phyloP scores from a whole-genome alignment of 2,888 invertebrate genomes.

The Oligia latruncula region DNA sequence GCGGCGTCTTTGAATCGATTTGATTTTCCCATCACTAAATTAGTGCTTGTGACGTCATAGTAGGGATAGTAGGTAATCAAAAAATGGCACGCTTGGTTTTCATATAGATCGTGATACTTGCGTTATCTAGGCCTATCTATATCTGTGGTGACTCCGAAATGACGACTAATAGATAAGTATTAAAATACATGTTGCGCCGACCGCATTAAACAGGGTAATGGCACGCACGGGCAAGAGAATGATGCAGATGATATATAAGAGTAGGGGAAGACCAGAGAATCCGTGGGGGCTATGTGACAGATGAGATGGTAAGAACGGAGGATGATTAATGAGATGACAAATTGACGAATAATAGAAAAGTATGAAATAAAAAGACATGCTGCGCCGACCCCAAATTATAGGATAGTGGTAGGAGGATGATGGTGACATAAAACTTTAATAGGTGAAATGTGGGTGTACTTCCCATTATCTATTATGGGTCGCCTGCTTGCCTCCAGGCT shows the following conservation, averaged over 20 bases:
- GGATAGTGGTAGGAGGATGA: background rate
- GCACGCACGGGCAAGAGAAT: background rate
- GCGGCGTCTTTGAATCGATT: too few relatives aligned
- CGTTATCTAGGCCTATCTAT: too few relatives aligned
- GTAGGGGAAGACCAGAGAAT: background rate
- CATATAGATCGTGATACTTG: too few relatives aligned
- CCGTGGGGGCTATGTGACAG: background rate
- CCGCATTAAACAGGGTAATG: background rate
- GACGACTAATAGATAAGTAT: background rate
- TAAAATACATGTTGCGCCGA: background rate
- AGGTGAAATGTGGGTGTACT: background rate
- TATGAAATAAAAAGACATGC: background rate
- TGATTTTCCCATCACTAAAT: too few relatives aligned
- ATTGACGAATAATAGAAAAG: background rate
- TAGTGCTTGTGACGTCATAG: too few relatives aligned
- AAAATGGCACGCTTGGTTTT: too few relatives aligned
- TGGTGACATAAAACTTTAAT: background rate
- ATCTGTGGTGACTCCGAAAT: background rate
- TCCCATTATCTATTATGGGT: background rate
- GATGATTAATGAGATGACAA: background rate
- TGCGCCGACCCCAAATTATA: background rate
- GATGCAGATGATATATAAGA: background rate
- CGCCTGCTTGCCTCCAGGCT: background rate
- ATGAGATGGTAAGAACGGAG: background rate
- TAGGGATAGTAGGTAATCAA: too few relatives aligned